phyloP scores from a whole-genome alignment of 2,113 vertebrate genomes.

The Stigmatopora argus region DNA sequence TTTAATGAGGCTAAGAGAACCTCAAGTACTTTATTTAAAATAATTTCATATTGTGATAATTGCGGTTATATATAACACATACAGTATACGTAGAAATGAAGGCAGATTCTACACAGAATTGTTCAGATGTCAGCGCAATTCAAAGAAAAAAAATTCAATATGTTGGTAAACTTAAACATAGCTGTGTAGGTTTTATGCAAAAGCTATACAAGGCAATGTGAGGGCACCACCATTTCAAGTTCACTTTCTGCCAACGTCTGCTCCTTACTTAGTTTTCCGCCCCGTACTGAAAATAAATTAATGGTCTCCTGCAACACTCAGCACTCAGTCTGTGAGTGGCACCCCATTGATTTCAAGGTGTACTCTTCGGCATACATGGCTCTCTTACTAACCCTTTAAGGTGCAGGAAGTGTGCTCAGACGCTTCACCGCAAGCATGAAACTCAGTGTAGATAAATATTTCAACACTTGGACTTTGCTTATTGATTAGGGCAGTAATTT shows the following conservation, averaged over 20 bases:
- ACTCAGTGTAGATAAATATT: constrained; percentile 78
- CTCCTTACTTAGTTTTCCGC: constrained; percentile 57
- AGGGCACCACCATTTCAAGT: constrained; percentile 37
- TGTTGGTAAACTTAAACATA: constrained; percentile 12
- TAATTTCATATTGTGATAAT: no score
- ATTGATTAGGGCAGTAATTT: constrained; percentile 80
- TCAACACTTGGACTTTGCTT: constrained; percentile 79
- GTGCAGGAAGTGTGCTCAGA: constrained; percentile 75
- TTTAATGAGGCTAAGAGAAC: neutral
- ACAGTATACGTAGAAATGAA: no score
- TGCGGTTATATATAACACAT: no score
- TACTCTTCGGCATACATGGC: constrained; percentile 74
- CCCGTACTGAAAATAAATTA: constrained; percentile 72
- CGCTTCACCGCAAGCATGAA: constrained; percentile 70
- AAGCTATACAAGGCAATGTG: constrained; percentile 30
- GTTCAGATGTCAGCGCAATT: neutral
- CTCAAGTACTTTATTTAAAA: neutral
- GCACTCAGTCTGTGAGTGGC: constrained; percentile 71
- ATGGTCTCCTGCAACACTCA: constrained; percentile 72
- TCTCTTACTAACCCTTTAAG: constrained; percentile 78
- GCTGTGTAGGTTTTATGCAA: constrained; percentile 15
- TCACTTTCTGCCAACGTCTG: constrained; percentile 42
- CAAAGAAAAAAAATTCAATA: neutral
- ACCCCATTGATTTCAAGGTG: constrained; percentile 75
- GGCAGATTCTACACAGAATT: neutral